Percentiles rank a stretch among this genome's conserved stretches.
Conservation (phyloP, 2,797 vertebrate genomes). For the Muscicapa striata region DNA sequence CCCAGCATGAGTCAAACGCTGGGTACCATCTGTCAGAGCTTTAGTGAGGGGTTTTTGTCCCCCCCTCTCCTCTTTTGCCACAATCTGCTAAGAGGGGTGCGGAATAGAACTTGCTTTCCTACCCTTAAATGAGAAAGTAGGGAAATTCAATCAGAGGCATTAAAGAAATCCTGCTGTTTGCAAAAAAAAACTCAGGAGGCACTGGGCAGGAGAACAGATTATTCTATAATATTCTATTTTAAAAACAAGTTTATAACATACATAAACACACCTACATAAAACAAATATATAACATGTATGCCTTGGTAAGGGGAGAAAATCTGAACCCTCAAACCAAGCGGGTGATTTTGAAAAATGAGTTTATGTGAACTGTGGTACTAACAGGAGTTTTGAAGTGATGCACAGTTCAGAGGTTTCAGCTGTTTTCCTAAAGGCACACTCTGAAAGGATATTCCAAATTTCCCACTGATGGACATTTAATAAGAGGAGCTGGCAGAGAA, state of each 20-base stretch:
- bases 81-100: constrained; percentile 70
- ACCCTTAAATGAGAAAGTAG: constrained; percentile 57
- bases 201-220: neutral
- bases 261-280: neutral
- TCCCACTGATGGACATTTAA: constrained; percentile 38
- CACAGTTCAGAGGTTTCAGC: neutral
- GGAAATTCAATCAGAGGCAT: constrained; percentile 53
- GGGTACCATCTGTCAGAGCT: constrained; percentile 98
- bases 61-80: constrained; percentile 58
- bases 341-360: neutral
- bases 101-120: constrained; percentile 66
- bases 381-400: neutral
- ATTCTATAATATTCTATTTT: neutral
- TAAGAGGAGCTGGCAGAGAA: constrained; percentile 33
- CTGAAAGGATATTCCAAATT: neutral
- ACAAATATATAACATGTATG: neutral
- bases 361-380: neutral
- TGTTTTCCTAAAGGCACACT: neutral
- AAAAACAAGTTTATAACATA: neutral
- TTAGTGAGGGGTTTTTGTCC: constrained; percentile 43
- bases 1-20: constrained; percentile 91
- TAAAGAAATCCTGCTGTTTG: constrained; percentile 53
- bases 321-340: neutral
- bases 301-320: neutral
- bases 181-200: neutral